These are phyloP conservation scores for Phorcus lineatus DNA, from an alignment of 2,888 invertebrate species.

Conservation along the genomic window DNA sequence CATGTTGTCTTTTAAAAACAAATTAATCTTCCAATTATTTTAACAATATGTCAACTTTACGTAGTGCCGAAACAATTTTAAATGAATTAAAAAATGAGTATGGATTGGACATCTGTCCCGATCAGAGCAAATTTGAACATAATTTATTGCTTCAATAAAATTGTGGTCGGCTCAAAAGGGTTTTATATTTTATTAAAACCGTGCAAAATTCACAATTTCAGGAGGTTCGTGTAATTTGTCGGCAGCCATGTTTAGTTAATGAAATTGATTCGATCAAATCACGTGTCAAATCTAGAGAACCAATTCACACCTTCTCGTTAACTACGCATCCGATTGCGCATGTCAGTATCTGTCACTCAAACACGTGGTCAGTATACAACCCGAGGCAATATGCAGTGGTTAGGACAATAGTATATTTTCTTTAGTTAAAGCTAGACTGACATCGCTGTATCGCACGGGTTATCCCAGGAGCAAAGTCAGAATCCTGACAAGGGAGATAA, in stretches of 20 bases:
- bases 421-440: neutral
- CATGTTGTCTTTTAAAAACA: too few species aligned
- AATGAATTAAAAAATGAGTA: too few species aligned
- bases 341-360: neutral
- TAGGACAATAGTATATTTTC: neutral
- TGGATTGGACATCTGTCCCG: too few species aligned
- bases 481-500: neutral
- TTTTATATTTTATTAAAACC: too few species aligned
- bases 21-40: too few species aligned
- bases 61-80: too few species aligned
- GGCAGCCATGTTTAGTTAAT: neutral
- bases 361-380: conserved; percentile 1
- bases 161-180: too few species aligned
- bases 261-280: conserved; percentile 2
- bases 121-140: too few species aligned
- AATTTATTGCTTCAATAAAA: too few species aligned
- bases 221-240: too few species aligned
- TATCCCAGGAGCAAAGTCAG: neutral
- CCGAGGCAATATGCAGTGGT: neutral
- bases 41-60: too few species aligned
- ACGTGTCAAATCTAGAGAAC: neutral
- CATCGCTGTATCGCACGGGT: neutral
- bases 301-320: conserved; percentile 13
- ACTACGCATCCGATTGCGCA: neutral
- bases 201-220: too few species aligned